Evolutionary conservation across 2,888 invertebrate species (phyloP), one percentile per base, ranked within the genome.

Genomic region (Furcula furcula): DNA sequence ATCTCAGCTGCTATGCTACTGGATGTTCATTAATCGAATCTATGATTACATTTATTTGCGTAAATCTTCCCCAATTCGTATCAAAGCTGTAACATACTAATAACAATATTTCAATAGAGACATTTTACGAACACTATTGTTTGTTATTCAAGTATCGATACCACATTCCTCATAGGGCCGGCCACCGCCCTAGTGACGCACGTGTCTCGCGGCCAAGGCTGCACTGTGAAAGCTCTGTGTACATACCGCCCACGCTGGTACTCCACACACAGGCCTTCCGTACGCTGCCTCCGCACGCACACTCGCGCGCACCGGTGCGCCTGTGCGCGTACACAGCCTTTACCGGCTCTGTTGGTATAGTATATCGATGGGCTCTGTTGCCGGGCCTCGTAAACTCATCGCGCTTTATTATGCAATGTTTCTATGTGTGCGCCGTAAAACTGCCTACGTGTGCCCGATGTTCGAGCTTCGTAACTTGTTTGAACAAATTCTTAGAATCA

Each of bases 131-230:
- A n/a, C n/a, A n/a, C n/a, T n/a, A n/a, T n/a, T n/a, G n/a, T n/a
- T 21, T 4, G 4, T 7, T 27, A 14, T 7, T 7, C 10, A 31
- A 35, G 14, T 31, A 56, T 61, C 60, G 62, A 61, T 45, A 60
- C 41, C 40, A 45, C 34, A 46, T 42, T 40, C 31, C 40, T 34
- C 35, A 49, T 57, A 65, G 61, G 60, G 56, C 46, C 39, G 46
- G 48, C 59, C 61, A 46, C 79, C 68, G 58, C 84, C 76, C 81
- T 85, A 80, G 35, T 56, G 69, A 69, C 80, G 85, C 87, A 86
- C 87, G 87, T 87, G 87, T 85, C 75, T 79, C 67, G 81, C 77
- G 86, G 87, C 87, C 87, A 88, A 88, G 87, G 87, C 86, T 88
- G 85, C 67, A 65, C 53, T 71, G 84, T 84, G 87, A 86, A 87